Conservation (phyloP, 2,797 vertebrate genomes). For the Pangasius djambal region DNA sequence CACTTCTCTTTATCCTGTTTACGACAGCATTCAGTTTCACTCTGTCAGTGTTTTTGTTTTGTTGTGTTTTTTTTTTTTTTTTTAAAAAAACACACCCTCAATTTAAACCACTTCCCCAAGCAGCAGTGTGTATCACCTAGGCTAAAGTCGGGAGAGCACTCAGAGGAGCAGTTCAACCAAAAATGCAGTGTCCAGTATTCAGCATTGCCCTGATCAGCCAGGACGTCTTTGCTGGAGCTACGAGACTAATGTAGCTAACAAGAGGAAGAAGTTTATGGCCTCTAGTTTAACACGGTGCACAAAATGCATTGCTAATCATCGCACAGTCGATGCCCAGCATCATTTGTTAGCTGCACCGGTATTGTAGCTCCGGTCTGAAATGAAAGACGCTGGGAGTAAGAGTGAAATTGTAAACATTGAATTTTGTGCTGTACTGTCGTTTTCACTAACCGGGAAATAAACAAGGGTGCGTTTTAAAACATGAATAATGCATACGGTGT, state of each 20-base stretch:
- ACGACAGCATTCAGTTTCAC: neutral
- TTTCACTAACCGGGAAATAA: neutral
- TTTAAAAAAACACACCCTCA: neutral
- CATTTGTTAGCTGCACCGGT: too few species aligned
- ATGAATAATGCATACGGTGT: neutral
- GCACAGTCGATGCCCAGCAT: neutral
- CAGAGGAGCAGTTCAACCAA: neutral
- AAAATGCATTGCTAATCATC: neutral
- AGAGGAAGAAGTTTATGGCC: too few species aligned
- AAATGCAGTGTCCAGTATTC: neutral
- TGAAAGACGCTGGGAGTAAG: neutral
- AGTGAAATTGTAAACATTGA: neutral
- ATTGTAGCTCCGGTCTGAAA: neutral
- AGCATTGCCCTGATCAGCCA: neutral
- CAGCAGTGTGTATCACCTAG: neutral
- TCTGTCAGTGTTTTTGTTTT: neutral
- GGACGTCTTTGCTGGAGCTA: neutral
- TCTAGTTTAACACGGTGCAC: neutral
- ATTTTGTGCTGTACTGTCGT: neutral
- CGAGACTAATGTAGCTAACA: neutral
- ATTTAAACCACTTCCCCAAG: neutral
- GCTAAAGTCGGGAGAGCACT: neutral
- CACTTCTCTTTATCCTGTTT: neutral
- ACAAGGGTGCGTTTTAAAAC: neutral
- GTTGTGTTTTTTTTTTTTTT: neutral